These are phyloP conservation scores for Abscondita cerata DNA, from an alignment of 2,888 invertebrate genomes.

Conservation along the genomic window DNA sequence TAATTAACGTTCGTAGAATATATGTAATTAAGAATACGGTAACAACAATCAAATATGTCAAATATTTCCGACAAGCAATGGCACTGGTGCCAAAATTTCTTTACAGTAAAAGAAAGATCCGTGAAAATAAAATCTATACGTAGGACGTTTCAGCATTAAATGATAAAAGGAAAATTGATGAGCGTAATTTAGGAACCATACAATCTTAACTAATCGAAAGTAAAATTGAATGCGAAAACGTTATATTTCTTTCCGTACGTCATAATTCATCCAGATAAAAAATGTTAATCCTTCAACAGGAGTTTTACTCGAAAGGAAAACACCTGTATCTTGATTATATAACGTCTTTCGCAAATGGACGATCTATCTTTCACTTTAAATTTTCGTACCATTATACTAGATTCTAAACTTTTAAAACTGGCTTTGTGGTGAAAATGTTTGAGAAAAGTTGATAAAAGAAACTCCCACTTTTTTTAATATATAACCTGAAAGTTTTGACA, in stretches of 20 bases:
- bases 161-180: slow-evolving; percentile 10
- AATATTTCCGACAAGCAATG: too few relatives aligned
- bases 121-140: slow-evolving; percentile 6
- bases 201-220: slow-evolving; percentile 1
- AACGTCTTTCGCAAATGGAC: slow-evolving; percentile 10
- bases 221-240: slow-evolving; percentile 2
- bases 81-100: too few relatives aligned
- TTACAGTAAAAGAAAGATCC: background rate
- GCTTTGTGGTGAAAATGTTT: slow-evolving; percentile 22
- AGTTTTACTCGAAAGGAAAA: slow-evolving; percentile 1
- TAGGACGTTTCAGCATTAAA: slow-evolving; percentile 2
- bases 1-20: too few relatives aligned
- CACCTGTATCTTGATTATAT: slow-evolving; percentile 13
- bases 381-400: slow-evolving; percentile 21
- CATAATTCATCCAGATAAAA: slow-evolving; percentile 6
- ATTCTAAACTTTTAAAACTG: slow-evolving; percentile 19
- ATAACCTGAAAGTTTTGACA: slow-evolving; percentile 17
- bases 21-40: too few relatives aligned
- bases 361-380: slow-evolving; percentile 17
- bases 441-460: slow-evolving; percentile 22
- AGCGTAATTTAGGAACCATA: slow-evolving; percentile 1
- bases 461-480: slow-evolving; percentile 21
- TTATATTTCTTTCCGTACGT: slow-evolving; percentile 4
- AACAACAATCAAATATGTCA: too few relatives aligned
- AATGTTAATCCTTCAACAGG: slow-evolving; percentile 6